Evolutionary conservation across 2,888 invertebrate species (phyloP), one percentile per base, ranked within the genome.

Genomic region (Idaea biselata): DNA sequence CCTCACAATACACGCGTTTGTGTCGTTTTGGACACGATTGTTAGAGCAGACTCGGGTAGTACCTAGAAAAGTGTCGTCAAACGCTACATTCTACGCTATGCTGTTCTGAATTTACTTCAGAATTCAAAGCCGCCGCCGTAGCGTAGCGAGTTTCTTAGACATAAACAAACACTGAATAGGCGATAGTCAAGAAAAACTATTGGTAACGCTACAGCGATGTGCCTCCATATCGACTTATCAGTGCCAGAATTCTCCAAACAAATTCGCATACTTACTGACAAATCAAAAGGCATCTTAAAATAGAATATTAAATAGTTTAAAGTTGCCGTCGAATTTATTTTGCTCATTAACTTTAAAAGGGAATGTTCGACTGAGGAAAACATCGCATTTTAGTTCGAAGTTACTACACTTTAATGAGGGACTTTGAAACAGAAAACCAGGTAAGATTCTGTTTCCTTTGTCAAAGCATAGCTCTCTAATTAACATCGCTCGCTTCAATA

Each of bases 401-500:
- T 78, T 75, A 70, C 74, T 70, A 66, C 71, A 64, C 65, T 74
- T 83, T 86, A 88, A 88, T 84, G 85, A 87, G 81, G 74, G 77
- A 79, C 81, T 80, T 78, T 80, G 77, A 76, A 81, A 78, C 76
- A 73, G 68, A 68, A 44, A 44, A 76, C 71, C 71, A 76, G 76
- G 78, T 73, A 74, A 74, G 68, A 71, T 76, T 73, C 66, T 76
- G 73, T 81, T 84, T 77, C 81, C 84, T 86, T 86, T 87, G 86
- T 84, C 82, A 79, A 8, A 44, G 14, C 44, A 44, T 77, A 79
- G 78, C 79, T 81, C 70, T 74, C 80, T 85, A 87, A 88, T 88
- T 87, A 87, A 81, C 74, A 72, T 16, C 54, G 11, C 53, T 53
- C 56, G 32, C n/a, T 56, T 55, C 14, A 58, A 25, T 58, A 58